A percentile compares a stretch with the other conserved stretches of the same genome.
These are phyloP conservation scores for Carduelis carduelis DNA, from an alignment of 2,797 vertebrate genomes.

Conservation along the genomic window DNA sequence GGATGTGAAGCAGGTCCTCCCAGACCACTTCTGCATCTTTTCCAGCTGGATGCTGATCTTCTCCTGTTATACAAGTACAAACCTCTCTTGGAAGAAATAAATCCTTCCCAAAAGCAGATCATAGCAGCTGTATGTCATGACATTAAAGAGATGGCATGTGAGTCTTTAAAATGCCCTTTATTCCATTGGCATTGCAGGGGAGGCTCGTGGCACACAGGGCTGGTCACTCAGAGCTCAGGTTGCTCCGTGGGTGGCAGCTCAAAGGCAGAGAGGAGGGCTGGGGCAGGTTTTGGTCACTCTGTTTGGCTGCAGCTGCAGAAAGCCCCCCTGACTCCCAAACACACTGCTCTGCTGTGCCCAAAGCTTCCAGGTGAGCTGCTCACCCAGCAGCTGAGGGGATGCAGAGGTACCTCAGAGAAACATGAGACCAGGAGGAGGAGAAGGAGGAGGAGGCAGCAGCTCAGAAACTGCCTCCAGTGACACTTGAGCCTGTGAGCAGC, in stretches of 20 bases:
- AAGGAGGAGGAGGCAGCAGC: background rate
- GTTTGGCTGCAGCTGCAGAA: background rate
- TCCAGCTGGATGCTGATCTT: background rate
- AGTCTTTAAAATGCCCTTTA: background rate
- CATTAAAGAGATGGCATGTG: background rate
- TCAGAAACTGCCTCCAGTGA: background rate
- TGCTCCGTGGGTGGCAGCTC: accelerated
- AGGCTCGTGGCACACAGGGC: background rate
- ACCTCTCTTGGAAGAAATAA: background rate
- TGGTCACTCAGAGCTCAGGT: background rate
- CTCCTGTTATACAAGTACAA: accelerated
- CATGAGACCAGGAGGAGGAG: background rate
- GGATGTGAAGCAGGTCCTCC: background rate
- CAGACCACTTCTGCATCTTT: background rate
- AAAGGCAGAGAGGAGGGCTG: background rate
- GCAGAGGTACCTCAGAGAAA: background rate
- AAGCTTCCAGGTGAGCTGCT: background rate
- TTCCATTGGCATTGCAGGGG: background rate
- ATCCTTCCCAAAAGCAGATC: background rate
- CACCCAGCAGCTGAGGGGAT: no score
- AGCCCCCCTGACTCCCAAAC: background rate
- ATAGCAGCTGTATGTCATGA: background rate
- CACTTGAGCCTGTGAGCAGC: background rate
- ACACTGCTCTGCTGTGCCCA: background rate
- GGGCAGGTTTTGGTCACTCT: background rate